Evolutionary conservation across 2,888 invertebrate genomes (phyloP).

Genomic region (Calephelis perditalis): DNA sequence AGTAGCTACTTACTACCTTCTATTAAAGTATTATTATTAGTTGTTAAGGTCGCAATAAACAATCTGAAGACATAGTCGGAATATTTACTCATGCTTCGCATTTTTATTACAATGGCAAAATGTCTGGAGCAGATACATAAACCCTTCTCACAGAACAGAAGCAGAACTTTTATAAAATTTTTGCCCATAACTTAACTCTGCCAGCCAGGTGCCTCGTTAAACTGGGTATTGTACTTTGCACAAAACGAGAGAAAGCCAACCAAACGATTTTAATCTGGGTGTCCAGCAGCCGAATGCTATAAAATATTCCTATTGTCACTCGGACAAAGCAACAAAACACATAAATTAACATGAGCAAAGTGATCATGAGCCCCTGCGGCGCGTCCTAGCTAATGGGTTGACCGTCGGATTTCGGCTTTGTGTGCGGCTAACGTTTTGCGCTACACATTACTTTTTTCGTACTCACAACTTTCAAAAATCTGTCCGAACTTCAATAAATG

Average conservation of each 20-base stretch:
- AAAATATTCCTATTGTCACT: constrained; percentile 60
- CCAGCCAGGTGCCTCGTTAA: constrained; percentile 69
- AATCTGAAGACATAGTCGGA: too few relatives aligned
- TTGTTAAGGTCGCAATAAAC: too few relatives aligned
- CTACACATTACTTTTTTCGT: constrained; percentile 2
- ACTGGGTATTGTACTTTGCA: constrained; percentile 60
- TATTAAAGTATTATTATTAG: too few relatives aligned
- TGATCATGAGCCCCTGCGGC: constrained; percentile 72
- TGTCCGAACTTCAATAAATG: not conserved
- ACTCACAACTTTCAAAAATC: constrained; percentile 2
- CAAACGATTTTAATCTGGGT: constrained; percentile 73
- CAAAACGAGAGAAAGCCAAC: constrained; percentile 73
- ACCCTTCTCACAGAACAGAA: constrained; percentile 36
- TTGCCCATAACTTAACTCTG: constrained; percentile 42
- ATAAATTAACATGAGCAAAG: constrained; percentile 75
- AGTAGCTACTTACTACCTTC: too few relatives aligned
- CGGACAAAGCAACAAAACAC: constrained; percentile 72
- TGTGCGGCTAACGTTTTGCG: constrained; percentile 28
- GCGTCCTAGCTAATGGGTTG: constrained; percentile 69
- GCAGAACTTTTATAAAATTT: constrained; percentile 24
- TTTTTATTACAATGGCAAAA: too few relatives aligned
- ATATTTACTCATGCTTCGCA: too few relatives aligned
- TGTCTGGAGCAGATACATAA: not conserved
- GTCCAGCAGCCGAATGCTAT: constrained; percentile 71
- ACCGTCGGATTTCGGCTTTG: constrained; percentile 42